phyloP scores from a whole-genome alignment of 2,888 invertebrate genomes.

The Monoplex corrugatus region DNA sequence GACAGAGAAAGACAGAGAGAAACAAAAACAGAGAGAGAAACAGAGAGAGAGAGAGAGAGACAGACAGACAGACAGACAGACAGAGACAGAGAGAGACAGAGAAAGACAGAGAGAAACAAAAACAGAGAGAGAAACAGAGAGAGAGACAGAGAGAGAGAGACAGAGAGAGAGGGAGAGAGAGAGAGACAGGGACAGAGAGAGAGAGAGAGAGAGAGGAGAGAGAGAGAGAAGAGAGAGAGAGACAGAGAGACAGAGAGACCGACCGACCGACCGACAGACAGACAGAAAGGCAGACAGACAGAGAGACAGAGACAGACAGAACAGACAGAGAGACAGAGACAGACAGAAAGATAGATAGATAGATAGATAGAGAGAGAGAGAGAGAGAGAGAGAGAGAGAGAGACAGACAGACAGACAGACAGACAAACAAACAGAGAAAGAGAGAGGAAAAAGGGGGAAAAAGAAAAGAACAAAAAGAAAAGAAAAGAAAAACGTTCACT shows the following conservation, averaged over 20 bases:
- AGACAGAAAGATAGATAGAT: too few relatives aligned
- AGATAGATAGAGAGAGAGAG: too few relatives aligned
- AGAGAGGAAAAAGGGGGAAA: not conserved
- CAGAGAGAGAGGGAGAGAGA: not conserved
- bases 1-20: not conserved
- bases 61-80: too few relatives aligned
- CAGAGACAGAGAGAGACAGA: not conserved
- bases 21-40: not conserved
- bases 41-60: not conserved
- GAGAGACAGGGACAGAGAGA: not conserved
- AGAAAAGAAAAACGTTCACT: not conserved
- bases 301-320: too few relatives aligned
- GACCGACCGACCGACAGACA: too few relatives aligned
- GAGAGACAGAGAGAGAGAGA: not conserved
- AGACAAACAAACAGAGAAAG: not conserved
- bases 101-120: not conserved
- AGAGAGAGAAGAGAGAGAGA: not conserved
- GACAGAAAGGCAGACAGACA: too few relatives aligned
- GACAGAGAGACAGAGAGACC: too few relatives aligned
- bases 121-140: not conserved
- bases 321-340: too few relatives aligned
- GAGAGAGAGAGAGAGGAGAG: not conserved
- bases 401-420: not conserved
- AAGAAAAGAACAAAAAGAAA: too few relatives aligned
- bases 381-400: too few relatives aligned